Base-by-base conservation (phyloP, 1,140 invertebrate species). In the Oppia nitens region DNA sequence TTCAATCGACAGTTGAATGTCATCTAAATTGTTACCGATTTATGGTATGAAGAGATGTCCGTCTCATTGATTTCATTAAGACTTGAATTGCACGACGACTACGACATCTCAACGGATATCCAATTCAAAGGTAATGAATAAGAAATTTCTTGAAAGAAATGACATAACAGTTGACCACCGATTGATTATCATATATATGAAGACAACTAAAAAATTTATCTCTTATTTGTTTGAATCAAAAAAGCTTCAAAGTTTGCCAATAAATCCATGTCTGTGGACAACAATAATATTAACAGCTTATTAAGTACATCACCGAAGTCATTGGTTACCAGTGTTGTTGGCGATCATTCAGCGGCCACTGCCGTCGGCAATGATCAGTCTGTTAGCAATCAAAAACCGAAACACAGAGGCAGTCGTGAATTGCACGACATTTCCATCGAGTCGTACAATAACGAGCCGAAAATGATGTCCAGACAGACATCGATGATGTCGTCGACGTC, bases 361-460 rank as follows among this genome's bases (percentile, higher is more conserved):
- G 6, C 32, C 6, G 6, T 40, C 6, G 17, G 32, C 17, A 40
- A 9, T 40, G 32, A 17, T 40, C 6, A 40, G 6, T 40, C 17
- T 9, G 32, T 40, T 40, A 40, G 17, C 6, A 40, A 17, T 40
- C 6, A 40, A 40, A 59, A 55, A 47, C 51, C 59, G n/a, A 63
- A 60, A 40, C 61, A 63, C 32, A 70, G 78, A 47, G 80, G 79
- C 47, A 73, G 77, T 61, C 69, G 81, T 52, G 75, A 77, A 66
- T 67, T 76, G 1, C 72, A 73, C 32, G 75, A 81, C 59, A 81
- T 83, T 53, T 77, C 72, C 48, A 76, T 83, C 9, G 80, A 83
- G 67, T 82, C 79, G 48, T 81, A 65, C 23, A 17, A 49, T 11
- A 27, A 59, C 20, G 28, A 14, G 47, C 25, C 17, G 14, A 25